Evolutionary conservation across 2,797 vertebrate species (phyloP), one percentile per base, ranked within the genome.

Genomic region (Sphenodon punctatus): DNA sequence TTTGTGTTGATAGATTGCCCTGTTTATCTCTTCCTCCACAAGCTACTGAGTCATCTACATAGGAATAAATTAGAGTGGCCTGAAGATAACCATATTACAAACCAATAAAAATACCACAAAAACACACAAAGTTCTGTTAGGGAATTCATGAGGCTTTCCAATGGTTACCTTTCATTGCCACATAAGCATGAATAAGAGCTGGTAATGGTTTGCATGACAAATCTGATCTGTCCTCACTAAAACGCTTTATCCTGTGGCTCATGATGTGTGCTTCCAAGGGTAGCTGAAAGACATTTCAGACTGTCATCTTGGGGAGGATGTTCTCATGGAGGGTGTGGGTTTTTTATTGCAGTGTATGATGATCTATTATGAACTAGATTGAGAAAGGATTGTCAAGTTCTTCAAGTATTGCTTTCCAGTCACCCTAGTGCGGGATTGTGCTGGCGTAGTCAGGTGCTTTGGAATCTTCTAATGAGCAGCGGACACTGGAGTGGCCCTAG

Each of bases 11-110:
- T 82, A 75, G 74, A 61, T 74, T 86, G 71, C 80, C 78, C 51
- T 4, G 84, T 90, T 86, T 6, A 49, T 75, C 88, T 81, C 56
- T 86, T 60, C 81, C 81, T 90, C 84, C 64, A 71, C 80, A 74
- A 71, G 12, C 79, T 86, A 83, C 0, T 91, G 84, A 88, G 71
- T 88, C 82, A 85, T 90, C 70, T 64, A 53, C 70, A 41, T 64
- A 81, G 75, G 74, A 86, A 60, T 83, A 82, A 14, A 81, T 78
- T 79, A 81, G 79, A 80, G 32, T 78, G 88, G 51, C 8, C 63
- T 10, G 1, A 68, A 77, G 66, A 89, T 80, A 78, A 3, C 80
- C 9, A 0, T 83, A 27, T 22, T 75, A 75, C 39, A 4, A 59
- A 68, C 51, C 65, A 66, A 74, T 88, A 63, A 66, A 78, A 86